A percentile compares a stretch with the other conserved stretches of the same genome.
Evolutionary conservation across 2,888 invertebrate species (phyloP).

Genomic region (Harmothoe impar): DNA sequence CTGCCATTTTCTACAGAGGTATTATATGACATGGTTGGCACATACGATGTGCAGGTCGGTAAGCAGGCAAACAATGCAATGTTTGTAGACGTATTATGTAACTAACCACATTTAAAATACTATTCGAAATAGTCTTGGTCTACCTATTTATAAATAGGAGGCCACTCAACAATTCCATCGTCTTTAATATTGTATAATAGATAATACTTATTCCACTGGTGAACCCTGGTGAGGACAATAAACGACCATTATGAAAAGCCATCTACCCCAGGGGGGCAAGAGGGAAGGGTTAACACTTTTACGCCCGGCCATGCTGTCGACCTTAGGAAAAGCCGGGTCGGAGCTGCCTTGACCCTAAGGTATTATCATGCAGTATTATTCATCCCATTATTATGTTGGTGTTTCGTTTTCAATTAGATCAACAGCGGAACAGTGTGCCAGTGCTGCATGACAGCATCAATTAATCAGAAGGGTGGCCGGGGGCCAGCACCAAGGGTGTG

Average conservation of each 20-base stretch:
- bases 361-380: slow-evolving; percentile 40
- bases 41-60: too few relatives aligned
- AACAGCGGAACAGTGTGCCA: slow-evolving; percentile 13
- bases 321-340: not conserved
- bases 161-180: too few relatives aligned
- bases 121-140: too few relatives aligned
- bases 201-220: not conserved
- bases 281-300: not conserved
- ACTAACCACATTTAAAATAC: too few relatives aligned
- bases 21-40: too few relatives aligned
- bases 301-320: not conserved
- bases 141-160: too few relatives aligned
- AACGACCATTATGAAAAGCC: not conserved
- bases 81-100: too few relatives aligned
- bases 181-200: too few relatives aligned
- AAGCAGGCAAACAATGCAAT: too few relatives aligned
- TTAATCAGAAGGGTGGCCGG: slow-evolving; percentile 42
- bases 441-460: slow-evolving; percentile 38
- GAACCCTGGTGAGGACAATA: not conserved
- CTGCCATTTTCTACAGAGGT: too few relatives aligned
- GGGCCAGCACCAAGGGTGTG: slow-evolving; percentile 51
- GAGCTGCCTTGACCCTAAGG: not conserved
- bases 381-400: slow-evolving; percentile 43
- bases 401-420: slow-evolving; percentile 60
- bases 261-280: not conserved